These are phyloP conservation scores for Poeciliopsis infans DNA, from an alignment of 2,797 vertebrate species.

Conservation along the genomic window DNA sequence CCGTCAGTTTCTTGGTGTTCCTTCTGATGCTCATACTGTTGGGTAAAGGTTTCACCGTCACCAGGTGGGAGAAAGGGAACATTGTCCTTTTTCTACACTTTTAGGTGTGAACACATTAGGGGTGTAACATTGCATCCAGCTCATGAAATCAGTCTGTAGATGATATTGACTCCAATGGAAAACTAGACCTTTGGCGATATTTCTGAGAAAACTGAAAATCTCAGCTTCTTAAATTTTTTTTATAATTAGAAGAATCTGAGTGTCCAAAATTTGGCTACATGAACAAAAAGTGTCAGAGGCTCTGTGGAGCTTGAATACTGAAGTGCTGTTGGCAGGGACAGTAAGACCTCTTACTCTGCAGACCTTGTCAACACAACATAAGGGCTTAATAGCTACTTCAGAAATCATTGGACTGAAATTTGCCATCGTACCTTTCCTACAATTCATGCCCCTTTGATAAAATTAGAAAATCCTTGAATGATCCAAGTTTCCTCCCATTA, in stretches of 20 bases:
- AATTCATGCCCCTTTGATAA: not conserved
- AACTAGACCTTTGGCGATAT: not conserved
- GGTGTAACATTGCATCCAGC: not conserved
- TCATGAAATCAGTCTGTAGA: not conserved
- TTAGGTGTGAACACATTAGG: slow-evolving; percentile 8
- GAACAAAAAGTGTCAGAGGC: not conserved
- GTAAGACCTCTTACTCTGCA: not conserved
- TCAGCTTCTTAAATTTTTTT: not conserved
- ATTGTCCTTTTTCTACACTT: slow-evolving; percentile 9
- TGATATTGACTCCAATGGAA: not conserved
- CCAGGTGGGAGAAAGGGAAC: slow-evolving; percentile 76
- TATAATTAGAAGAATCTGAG: not conserved
- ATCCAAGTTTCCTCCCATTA: not conserved
- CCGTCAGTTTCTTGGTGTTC: slow-evolving; percentile 92
- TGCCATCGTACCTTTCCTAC: no score
- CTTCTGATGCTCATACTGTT: slow-evolving; percentile 91
- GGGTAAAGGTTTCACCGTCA: slow-evolving; percentile 95
- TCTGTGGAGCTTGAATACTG: not conserved
- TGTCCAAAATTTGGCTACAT: not conserved
- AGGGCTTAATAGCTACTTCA: no score
- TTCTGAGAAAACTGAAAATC: not conserved
- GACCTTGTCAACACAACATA: not conserved
- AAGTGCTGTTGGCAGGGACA: not conserved
- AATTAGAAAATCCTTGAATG: not conserved
- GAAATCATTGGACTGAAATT: no score